These are phyloP conservation scores for Pontoporia blainvillei DNA, from an alignment of 2,113 vertebrate genomes.

Conservation along the genomic window DNA sequence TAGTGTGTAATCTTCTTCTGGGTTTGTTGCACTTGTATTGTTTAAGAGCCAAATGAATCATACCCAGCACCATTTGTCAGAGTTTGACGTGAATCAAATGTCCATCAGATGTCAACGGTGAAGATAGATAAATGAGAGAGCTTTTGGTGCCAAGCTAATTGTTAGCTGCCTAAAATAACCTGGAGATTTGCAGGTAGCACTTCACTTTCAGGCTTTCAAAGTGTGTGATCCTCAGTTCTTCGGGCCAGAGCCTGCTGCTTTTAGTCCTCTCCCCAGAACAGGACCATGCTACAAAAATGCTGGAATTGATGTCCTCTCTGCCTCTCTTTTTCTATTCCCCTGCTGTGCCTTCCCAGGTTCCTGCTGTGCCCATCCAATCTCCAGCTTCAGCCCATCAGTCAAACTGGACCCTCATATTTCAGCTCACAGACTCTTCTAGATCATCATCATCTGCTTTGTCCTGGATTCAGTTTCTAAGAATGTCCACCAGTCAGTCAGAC, in stretches of 20 bases:
- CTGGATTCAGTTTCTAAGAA: background rate
- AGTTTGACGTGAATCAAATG: background rate
- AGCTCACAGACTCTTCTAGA: background rate
- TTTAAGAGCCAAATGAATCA: constrained; percentile 9
- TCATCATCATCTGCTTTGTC: background rate
- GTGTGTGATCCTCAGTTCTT: background rate
- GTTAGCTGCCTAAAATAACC: background rate
- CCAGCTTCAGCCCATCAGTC: background rate
- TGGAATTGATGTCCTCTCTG: background rate
- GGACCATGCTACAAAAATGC: background rate
- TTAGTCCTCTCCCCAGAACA: background rate
- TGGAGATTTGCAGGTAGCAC: background rate
- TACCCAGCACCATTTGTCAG: background rate
- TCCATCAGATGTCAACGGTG: background rate
- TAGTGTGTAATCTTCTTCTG: background rate
- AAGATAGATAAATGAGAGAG: background rate
- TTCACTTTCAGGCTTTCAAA: background rate
- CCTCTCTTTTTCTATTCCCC: background rate
- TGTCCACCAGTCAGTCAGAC: background rate
- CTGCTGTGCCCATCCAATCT: background rate
- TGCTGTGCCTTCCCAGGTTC: background rate
- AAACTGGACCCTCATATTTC: background rate
- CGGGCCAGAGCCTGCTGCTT: background rate
- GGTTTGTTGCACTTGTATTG: background rate
- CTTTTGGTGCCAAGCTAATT: background rate